These are phyloP conservation scores for Sphinx pinastri DNA, from an alignment of 2,888 invertebrate species.

Conservation along the genomic window DNA sequence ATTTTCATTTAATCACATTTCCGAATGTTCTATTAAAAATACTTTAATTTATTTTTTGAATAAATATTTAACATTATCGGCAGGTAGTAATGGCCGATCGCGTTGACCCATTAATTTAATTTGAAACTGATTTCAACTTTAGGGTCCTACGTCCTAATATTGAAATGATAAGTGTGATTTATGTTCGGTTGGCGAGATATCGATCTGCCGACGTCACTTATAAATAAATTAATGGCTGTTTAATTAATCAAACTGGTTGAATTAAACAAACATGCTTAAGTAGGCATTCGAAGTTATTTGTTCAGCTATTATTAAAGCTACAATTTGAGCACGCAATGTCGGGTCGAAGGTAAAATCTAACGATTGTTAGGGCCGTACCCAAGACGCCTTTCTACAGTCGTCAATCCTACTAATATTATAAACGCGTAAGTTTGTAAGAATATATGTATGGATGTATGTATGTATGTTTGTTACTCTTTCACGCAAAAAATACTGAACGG, in stretches of 20 bases:
- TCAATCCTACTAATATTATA: no score
- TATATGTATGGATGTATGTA: no score
- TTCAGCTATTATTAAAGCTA: no score
- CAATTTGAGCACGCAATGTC: no score
- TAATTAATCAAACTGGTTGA: slow-evolving; percentile 6
- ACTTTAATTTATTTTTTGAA: neutral
- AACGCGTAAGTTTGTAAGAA: no score
- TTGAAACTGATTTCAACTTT: slow-evolving; percentile 15
- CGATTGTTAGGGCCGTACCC: no score
- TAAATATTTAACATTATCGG: neutral
- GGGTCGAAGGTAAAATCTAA: no score
- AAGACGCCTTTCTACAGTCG: neutral
- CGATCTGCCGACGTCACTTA: slow-evolving; percentile 14
- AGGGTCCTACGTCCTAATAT: slow-evolving; percentile 13
- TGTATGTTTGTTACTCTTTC: no score
- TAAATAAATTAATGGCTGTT: slow-evolving; percentile 22
- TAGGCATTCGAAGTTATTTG: no score
- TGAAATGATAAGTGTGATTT: slow-evolving; percentile 21
- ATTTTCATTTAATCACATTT: no score
- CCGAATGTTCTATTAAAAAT: neutral
- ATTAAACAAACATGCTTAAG: neutral
- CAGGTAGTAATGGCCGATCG: neutral
- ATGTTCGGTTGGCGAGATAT: slow-evolving; percentile 5
- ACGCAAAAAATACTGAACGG: no score
- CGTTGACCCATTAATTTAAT: slow-evolving; percentile 20